Conservation (phyloP, 2,113 vertebrate species). For the Atractosteus spatula region DNA sequence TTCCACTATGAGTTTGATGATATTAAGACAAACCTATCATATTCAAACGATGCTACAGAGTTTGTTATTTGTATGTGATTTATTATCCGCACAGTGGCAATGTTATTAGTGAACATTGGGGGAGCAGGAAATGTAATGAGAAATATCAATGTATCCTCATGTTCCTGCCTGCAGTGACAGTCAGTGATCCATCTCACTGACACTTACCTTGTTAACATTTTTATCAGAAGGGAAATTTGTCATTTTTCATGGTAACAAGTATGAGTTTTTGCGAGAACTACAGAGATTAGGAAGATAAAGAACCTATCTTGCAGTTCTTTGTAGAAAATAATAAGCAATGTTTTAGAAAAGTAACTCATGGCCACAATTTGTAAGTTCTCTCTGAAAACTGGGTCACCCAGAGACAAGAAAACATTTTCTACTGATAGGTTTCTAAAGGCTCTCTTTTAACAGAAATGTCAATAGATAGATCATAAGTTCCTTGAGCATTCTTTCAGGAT, state of each 20-base stretch:
- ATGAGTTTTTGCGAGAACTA: constrained; percentile 74
- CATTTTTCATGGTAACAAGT: constrained; percentile 79
- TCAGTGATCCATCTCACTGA: constrained; percentile 85
- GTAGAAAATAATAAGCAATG: constrained; percentile 34
- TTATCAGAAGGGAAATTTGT: constrained; percentile 86
- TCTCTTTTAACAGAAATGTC: not conserved
- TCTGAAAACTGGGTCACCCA: not conserved
- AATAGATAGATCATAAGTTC: not conserved
- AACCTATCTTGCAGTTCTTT: constrained; percentile 53
- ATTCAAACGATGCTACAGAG: constrained; percentile 61
- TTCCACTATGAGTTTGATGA: constrained; percentile 67
- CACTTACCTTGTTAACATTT: constrained; percentile 92
- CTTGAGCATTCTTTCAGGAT: not conserved
- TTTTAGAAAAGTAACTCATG: constrained; percentile 11
- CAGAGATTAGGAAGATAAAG: constrained; percentile 65
- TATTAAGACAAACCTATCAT: constrained; percentile 69
- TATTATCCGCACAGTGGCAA: constrained; percentile 73
- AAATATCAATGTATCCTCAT: constrained; percentile 89
- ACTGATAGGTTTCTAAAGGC: not conserved
- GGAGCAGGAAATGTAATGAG: constrained; percentile 81
- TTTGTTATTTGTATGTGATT: constrained; percentile 81
- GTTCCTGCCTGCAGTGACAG: constrained; percentile 76
- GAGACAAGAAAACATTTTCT: not conserved
- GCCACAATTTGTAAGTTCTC: constrained; percentile 13
- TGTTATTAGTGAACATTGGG: constrained; percentile 80